A percentile compares a stretch with the other conserved stretches of the same genome.
Conservation (phyloP, 2,888 invertebrate genomes). For the Sturmia bella region DNA sequence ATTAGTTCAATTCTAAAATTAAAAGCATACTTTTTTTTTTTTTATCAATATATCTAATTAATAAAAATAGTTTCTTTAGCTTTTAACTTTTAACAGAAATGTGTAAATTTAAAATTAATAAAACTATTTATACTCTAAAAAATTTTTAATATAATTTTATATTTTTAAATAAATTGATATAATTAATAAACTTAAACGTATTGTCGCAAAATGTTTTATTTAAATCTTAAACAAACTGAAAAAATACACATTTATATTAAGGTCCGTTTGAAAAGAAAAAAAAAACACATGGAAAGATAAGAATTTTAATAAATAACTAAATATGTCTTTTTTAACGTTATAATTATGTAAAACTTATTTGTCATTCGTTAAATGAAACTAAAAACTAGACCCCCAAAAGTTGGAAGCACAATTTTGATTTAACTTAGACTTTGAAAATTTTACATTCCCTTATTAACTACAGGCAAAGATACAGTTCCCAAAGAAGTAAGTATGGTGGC, state of each 20-base stretch:
- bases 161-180: slow-evolving; percentile 34
- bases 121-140: slow-evolving; percentile 15
- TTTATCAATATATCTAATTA: background rate
- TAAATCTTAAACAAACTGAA: slow-evolving; percentile 28
- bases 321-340: no score
- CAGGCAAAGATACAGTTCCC: background rate
- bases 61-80: slow-evolving; percentile 9
- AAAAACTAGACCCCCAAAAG: slow-evolving; percentile 42
- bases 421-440: background rate
- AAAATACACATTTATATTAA: slow-evolving; percentile 17
- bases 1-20: slow-evolving; percentile 12
- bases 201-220: slow-evolving; percentile 22
- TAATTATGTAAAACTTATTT: no score
- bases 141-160: slow-evolving; percentile 33
- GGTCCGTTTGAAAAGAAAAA: slow-evolving; percentile 10
- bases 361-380: no score
- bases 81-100: slow-evolving; percentile 14
- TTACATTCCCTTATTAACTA: background rate
- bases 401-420: slow-evolving; percentile 68
- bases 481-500: slow-evolving; percentile 16
- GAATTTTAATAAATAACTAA: no score
- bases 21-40: slow-evolving; percentile 8
- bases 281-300: slow-evolving; percentile 9
- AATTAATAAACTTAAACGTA: slow-evolving; percentile 16
- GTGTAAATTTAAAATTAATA: slow-evolving; percentile 29